Evolutionary conservation across 2,797 vertebrate species (phyloP), one percentile per base, ranked within the genome.

Genomic region (Enteromius fasciolatus): DNA sequence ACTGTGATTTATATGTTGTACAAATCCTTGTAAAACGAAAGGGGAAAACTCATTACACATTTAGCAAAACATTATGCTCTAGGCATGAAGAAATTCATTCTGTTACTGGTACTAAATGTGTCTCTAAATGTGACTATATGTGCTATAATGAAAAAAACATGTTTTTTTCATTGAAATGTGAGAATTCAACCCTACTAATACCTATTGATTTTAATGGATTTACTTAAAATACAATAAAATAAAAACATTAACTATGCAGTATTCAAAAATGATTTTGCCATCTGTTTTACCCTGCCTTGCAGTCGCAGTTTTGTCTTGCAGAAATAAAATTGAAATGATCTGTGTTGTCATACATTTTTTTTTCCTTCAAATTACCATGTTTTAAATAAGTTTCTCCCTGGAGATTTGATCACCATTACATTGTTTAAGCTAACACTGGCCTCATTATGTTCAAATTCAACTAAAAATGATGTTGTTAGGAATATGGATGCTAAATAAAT

Each of bases 401-500:
- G 3, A 41, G 12, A 41, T 4, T 39, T 39, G 33, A n/a, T 52
- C 28, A 54, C 4, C 11, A n/a, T 14, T 75, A 57, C 2, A 17
- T 17, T 18, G 52, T 59, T 74, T 36, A 54, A 3, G 4, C 48
- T 36, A n/a, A 54, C 31, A 54, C 11, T 33, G 9, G 12, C 18
- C 46, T 12, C 18, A 11, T n/a, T 20, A 33, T 12, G 20, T 59
- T 73, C 18, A 73, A 52, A 48, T 33, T 76, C 23, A 61, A 11
- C 20, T 54, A 59, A 44, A 3, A 15, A 20, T 5, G 0, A 36
- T 17, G 5, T 57, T 39, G n/a, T 14, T 14, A 61, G 14, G 12
- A 69, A 76, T 12, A 76, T 5, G 18, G 14, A 41, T 36, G 57
- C n/a, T 59, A 44, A 76, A 76, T 18, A 12, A 41, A 74, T n/a